phyloP scores from a whole-genome alignment of 2,113 vertebrate species.

The Lanius collurio region DNA sequence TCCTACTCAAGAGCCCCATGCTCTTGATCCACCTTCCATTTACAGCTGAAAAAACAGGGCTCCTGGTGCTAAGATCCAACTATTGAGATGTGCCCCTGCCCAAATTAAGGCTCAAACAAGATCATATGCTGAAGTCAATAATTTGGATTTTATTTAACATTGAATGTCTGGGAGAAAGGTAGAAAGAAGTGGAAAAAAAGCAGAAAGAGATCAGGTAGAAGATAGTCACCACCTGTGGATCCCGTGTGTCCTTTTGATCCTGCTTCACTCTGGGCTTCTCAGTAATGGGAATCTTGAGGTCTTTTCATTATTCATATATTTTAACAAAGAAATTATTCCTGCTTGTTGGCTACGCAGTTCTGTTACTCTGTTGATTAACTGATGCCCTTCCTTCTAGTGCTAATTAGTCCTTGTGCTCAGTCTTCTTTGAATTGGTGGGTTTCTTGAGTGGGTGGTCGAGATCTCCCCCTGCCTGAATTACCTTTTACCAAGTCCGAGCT shows the following conservation, averaged over 20 bases:
- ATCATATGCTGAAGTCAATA: not conserved
- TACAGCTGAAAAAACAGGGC: not conserved
- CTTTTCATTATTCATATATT: not conserved
- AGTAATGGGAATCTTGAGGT: not conserved
- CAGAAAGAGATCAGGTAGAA: not conserved
- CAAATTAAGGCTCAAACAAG: not conserved
- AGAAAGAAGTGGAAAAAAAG: not conserved
- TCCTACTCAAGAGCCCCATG: accelerated
- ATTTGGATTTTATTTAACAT: not conserved
- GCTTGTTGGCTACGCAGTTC: not conserved
- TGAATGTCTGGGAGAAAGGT: not conserved
- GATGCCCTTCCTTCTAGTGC: not conserved
- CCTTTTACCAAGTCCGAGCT: not conserved
- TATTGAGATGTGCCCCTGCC: not conserved
- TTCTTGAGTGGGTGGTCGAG: not conserved
- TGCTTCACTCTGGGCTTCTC: not conserved
- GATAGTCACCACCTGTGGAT: not conserved
- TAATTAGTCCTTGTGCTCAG: not conserved
- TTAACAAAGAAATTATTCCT: not conserved
- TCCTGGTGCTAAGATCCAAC: not conserved
- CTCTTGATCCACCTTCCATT: not conserved
- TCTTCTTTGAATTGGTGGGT: not conserved
- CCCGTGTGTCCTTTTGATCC: not conserved
- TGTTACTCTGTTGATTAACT: not conserved
- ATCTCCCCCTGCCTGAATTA: not conserved